Percentiles rank a stretch among this genome's conserved stretches.
These are phyloP conservation scores for Clarias magur DNA, from an alignment of 2,113 vertebrate genomes.

Conservation along the genomic window DNA sequence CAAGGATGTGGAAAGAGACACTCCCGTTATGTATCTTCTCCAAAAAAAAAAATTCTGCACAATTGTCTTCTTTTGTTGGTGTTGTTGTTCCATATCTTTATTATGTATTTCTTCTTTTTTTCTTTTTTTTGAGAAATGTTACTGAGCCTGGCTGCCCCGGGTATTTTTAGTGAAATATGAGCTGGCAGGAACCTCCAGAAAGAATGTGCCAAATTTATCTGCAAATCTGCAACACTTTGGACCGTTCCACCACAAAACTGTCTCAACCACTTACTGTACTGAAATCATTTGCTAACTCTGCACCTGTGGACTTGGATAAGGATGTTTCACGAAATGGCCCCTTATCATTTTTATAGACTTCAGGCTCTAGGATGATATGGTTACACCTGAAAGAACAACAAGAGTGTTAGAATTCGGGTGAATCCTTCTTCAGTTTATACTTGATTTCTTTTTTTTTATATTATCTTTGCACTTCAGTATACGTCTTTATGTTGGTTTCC, in stretches of 20 bases:
- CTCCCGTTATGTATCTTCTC: not conserved
- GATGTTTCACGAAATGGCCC: not conserved
- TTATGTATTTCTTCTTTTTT: not conserved
- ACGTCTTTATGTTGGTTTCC: not conserved
- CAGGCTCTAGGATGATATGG: not conserved
- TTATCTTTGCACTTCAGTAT: not conserved
- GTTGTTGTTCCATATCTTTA: not conserved
- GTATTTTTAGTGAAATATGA: conserved; percentile 28
- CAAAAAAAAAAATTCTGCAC: not conserved
- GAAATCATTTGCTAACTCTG: conserved; percentile 3
- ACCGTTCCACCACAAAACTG: not conserved
- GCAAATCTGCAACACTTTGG: conserved; percentile 23
- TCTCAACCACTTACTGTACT: not conserved
- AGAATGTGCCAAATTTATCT: conserved; percentile 38
- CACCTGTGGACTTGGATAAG: not conserved
- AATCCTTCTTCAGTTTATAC: not conserved
- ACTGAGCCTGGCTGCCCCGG: conserved; percentile 9
- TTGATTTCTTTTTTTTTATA: not conserved
- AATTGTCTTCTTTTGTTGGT: not conserved
- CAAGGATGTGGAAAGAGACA: not conserved
- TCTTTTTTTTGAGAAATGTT: not conserved
- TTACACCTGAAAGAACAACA: not conserved
- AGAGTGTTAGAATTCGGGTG: too few species aligned
- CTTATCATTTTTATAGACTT: not conserved
- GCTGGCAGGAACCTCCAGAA: conserved; percentile 13